Conservation (phyloP, 2,888 invertebrate genomes). For the Troglohyphantes excavatus region DNA sequence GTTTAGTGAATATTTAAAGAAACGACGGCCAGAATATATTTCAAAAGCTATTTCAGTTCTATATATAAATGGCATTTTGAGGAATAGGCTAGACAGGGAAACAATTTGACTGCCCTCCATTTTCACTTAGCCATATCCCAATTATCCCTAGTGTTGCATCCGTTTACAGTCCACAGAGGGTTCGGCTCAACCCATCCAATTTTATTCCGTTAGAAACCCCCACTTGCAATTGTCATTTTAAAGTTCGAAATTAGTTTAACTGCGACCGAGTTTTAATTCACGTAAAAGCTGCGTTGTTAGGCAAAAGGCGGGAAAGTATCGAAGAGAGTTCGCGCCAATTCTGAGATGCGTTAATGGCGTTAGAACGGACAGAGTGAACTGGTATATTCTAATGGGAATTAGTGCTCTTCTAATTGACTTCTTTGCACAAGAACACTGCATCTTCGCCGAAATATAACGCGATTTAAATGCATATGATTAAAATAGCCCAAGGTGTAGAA, state of each 20-base stretch:
- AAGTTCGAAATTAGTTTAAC: conserved; percentile 44
- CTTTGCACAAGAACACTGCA: background rate
- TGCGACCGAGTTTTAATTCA: conserved; percentile 50
- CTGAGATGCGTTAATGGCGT: conserved; percentile 37
- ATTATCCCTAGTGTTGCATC: background rate
- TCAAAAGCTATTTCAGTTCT: too few species aligned
- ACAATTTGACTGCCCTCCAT: too few species aligned
- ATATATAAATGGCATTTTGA: too few species aligned
- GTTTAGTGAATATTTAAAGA: too few species aligned
- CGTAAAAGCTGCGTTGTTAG: conserved; percentile 48
- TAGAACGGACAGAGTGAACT: conserved; percentile 32
- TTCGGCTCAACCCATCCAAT: background rate
- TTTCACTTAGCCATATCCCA: too few species aligned
- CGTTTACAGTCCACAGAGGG: background rate
- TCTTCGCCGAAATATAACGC: background rate
- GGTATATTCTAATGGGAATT: conserved; percentile 18
- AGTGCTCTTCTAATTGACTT: background rate
- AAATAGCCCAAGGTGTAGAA: background rate
- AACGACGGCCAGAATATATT: too few species aligned
- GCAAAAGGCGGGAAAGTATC: conserved; percentile 19
- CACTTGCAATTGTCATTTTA: conserved; percentile 37
- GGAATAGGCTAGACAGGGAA: too few species aligned
- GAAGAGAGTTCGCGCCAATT: background rate
- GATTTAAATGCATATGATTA: background rate
- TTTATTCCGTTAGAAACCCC: conserved; percentile 2